A percentile compares a stretch with the other conserved stretches of the same genome.
These are phyloP conservation scores for Wiebesia pumilae DNA, from an alignment of 1,140 invertebrate species.

Conservation along the genomic window DNA sequence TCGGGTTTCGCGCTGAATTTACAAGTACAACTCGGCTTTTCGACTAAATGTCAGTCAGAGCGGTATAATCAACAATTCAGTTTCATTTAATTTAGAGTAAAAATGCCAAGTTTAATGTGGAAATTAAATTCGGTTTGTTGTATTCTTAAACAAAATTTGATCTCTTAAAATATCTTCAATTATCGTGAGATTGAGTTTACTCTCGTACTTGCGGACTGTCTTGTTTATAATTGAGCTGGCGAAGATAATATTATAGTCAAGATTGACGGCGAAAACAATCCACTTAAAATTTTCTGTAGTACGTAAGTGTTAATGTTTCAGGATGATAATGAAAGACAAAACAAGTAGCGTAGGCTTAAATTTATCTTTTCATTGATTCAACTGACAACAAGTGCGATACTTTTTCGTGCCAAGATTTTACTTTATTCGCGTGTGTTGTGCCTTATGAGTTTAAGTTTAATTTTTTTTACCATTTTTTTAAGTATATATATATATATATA, in stretches of 20 bases:
- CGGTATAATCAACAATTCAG: too few species aligned
- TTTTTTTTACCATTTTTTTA: conserved; percentile 1
- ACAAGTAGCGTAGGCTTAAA: neutral
- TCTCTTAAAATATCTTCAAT: neutral
- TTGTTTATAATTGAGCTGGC: neutral
- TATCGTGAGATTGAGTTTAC: neutral
- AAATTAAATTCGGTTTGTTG: neutral
- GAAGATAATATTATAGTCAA: neutral
- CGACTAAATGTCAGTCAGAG: too few species aligned
- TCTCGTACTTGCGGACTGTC: neutral
- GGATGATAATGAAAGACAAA: neutral
- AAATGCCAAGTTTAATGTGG: too few species aligned
- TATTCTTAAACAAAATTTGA: neutral
- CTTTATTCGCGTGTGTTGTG: conserved; percentile 23
- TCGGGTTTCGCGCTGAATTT: too few species aligned
- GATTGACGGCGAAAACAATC: too few species aligned
- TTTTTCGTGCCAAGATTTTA: conserved; percentile 35
- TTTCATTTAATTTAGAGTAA: too few species aligned
- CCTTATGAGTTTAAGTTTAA: conserved; percentile 24
- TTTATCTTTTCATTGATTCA: conserved; percentile 29
- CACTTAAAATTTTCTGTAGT: too few species aligned
- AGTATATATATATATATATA: neutral
- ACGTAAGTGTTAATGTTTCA: too few species aligned
- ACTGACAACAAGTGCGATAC: neutral
- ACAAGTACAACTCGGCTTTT: too few species aligned